These are phyloP conservation scores for Frankliniella fusca DNA, from an alignment of 2,888 invertebrate species.

Conservation along the genomic window DNA sequence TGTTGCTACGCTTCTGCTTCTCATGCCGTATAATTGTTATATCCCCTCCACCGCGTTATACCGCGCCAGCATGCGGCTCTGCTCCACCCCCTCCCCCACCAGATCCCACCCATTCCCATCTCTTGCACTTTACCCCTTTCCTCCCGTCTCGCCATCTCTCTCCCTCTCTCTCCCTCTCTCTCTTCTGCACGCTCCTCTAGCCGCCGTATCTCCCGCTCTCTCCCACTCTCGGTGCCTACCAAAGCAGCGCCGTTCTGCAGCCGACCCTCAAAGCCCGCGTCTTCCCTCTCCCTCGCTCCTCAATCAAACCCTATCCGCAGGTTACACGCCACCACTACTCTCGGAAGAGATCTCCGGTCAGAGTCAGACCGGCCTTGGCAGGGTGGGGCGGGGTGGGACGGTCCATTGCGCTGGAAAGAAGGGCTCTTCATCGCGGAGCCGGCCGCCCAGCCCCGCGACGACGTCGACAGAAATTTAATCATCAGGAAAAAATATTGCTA, in stretches of 20 bases:
- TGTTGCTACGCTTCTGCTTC: slow-evolving; percentile 16
- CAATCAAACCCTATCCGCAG: neutral
- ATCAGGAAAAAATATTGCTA: neutral
- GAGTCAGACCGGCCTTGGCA: neutral
- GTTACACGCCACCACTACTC: neutral
- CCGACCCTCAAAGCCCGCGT: neutral
- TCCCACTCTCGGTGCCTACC: neutral
- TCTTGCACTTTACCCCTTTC: neutral
- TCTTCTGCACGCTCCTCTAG: neutral
- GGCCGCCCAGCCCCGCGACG: neutral
- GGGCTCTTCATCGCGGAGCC: neutral
- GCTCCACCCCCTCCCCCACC: neutral
- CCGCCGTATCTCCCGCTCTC: neutral
- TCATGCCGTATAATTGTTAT: slow-evolving; percentile 14
- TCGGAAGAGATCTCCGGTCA: neutral
- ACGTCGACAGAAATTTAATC: neutral
- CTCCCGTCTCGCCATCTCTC: neutral
- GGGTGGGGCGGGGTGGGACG: neutral
- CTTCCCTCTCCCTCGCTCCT: neutral
- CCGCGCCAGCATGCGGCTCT: neutral
- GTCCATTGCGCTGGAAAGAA: neutral
- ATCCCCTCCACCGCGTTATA: neutral
- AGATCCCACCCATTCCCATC: neutral
- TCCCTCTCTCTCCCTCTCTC: neutral
- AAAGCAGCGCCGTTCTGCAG: no score